Base-by-base conservation (phyloP, 2,113 vertebrate species). In the Pelmatolapia mariae region DNA sequence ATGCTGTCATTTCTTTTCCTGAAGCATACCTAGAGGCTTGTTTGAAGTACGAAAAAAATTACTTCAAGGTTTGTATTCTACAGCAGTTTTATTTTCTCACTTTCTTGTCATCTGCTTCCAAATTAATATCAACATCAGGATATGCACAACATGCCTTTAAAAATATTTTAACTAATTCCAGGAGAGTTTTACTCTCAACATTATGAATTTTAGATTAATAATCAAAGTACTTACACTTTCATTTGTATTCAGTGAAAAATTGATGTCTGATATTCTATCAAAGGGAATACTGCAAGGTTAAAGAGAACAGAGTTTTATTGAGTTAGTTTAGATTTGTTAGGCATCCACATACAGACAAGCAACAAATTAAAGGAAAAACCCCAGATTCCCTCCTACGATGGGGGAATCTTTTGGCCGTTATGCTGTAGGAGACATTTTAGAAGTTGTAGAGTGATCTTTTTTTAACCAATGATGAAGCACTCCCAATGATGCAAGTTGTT, bases 221-320 rank as follows among this genome's bases (percentile, higher is more conserved):
- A 56, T 85, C 38, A 86, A 88, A 88, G 89, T 96, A 99, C 99
- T 99, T 97, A 99, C 99, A 95, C 98, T 99, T 95, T 99, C 99
- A 95, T 99, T 99, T 66, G 99, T 98, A 96, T 98, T 99, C 94
- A 99, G 97, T 90, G 98, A 98, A 95, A 99, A 99, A 96, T 98
- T 99, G 97, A 99, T 99, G 97, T 99, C 99, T 95, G 98, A 99
- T 93, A 99, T 99, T 80, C 98, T 98, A 97, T 99, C 98, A 97
- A 99, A 99, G 94, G 99, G 98, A 97, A 99, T 98, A 97, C 99
- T 99, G 97, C 57, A 95, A 97, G 63, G 90, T 94, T 93, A 95
- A 96, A 95, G 88, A 96, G 84, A 95, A 96, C 57, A 95, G 83
- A 94, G 89, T 92, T 96, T 91, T 95, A 93, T 93, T 94, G 36